Evolutionary conservation across 1,140 invertebrate species (phyloP).

Genomic region (Drosophila saltans): DNA sequence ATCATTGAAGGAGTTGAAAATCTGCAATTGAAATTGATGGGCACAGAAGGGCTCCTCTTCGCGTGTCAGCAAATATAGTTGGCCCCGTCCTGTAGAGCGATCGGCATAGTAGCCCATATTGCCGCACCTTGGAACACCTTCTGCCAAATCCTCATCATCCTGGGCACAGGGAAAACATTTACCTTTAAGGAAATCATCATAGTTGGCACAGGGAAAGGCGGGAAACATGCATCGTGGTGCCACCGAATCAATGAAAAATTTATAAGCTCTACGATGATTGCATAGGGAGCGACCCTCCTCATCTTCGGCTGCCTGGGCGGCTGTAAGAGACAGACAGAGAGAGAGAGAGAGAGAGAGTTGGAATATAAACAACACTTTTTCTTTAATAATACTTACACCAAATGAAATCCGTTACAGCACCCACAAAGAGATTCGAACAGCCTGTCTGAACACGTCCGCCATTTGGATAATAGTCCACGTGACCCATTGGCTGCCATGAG

Average conservation of each 20-base stretch:
- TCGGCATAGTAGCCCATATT: conserved; percentile 98
- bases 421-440: conserved; percentile 92
- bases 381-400: conserved; percentile 88
- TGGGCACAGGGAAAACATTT: conserved; percentile 85
- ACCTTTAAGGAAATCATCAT: conserved; percentile 90
- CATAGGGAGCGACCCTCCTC: conserved; percentile 95
- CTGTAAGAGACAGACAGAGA: conserved; percentile 27
- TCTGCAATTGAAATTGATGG: conserved; percentile 93
- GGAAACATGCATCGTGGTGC: conserved; percentile 94
- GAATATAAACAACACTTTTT: too few species aligned
- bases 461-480: conserved; percentile 97
- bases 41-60: conserved; percentile 97
- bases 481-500: conserved; percentile 93
- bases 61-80: conserved; percentile 93
- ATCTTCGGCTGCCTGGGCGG: conserved; percentile 87
- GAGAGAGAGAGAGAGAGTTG: too few species aligned
- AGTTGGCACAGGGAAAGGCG: conserved; percentile 93
- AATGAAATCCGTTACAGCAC: conserved; percentile 95
- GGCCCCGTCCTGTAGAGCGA: conserved; percentile 89
- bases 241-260: conserved; percentile 97
- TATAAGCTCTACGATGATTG: conserved; percentile 95
- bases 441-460: conserved; percentile 95
- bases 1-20: conserved; percentile 89
- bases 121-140: conserved; percentile 88
- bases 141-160: conserved; percentile 74